Base-by-base conservation (phyloP, 1,140 invertebrate species). In the Ceratina australensis region DNA sequence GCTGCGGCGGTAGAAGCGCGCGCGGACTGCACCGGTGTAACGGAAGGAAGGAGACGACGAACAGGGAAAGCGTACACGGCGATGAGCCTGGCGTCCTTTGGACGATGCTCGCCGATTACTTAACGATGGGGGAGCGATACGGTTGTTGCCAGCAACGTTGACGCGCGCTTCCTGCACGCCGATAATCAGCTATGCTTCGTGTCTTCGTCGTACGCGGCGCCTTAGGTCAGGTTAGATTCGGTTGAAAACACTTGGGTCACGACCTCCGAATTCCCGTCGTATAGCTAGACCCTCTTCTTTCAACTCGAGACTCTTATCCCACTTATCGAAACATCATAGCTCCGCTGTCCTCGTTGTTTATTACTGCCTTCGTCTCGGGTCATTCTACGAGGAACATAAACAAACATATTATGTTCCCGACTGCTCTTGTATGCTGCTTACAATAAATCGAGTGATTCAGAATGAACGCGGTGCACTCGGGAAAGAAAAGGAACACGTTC, bases 111-210 rank as follows among this genome's bases (percentile, higher is more conserved):
- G 16, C 12, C 57, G 20, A 54, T 33, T 15, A 54, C 49, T 72
- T 33, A 54, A 72, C 59, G 47, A 49, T 18, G 26, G 26, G n/a
- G 47, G n/a, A 63, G 7, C n/a, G 49, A 56, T 24, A 28, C 26
- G 26, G 42, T 26, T 66, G 16, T 18, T 42, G 22, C 49, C 22
- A 47, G 20, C 66, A 63, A 61, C 49, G 18, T 50, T 61, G 33
- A 42, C 33, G 52, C 65, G 47, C 49, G 66, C 22, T 77, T 77
- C 66, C 57, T 71, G 47, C 56, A 61, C 66, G 56, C 56, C 66
- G 74, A 76, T 52, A 12, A 69, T 69, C 47, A 72, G 57, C 65
- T 47, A 74, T 72, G 71, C 63, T 80, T 84, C 83, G n/a, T 66
- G 24, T 79, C 57, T 54, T 72, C 20, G 75, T 73, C 75, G 76